These are phyloP conservation scores for Seira sanloemensis DNA, from an alignment of 2,888 invertebrate genomes.

Conservation along the genomic window DNA sequence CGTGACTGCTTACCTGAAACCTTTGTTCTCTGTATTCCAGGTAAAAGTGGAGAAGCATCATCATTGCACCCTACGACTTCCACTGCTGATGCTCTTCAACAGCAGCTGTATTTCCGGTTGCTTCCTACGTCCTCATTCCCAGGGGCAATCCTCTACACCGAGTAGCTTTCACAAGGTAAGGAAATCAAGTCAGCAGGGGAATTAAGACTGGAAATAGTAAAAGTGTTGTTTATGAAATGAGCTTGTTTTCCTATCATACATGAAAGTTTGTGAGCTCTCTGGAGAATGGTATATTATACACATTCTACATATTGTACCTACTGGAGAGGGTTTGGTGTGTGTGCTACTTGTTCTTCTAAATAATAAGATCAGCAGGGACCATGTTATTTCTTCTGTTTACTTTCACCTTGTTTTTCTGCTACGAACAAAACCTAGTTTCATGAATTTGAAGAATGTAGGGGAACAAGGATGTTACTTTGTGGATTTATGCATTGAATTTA, in stretches of 20 bases:
- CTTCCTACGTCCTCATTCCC: conserved; percentile 26
- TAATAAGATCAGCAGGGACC: conserved; percentile 36
- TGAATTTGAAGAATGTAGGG: not conserved
- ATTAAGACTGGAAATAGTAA: not conserved
- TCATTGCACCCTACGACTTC: not conserved
- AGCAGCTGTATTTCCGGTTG: conserved; percentile 50
- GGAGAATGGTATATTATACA: not conserved
- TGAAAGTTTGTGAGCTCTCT: not conserved
- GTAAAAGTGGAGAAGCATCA: not conserved
- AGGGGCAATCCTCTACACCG: conserved; percentile 35
- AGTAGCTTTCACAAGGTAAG: conserved; percentile 53
- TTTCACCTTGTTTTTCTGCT: conserved; percentile 3
- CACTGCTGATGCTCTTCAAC: conserved; percentile 16
- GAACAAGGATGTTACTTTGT: not conserved
- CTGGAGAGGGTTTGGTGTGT: no score
- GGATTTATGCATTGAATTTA: conserved; percentile 25
- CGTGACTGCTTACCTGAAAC: no score
- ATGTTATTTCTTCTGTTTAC: conserved; percentile 20
- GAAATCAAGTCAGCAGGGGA: not conserved
- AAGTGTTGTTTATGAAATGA: conserved; percentile 1
- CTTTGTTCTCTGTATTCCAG: not conserved
- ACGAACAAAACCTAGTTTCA: not conserved
- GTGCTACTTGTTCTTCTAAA: not conserved
- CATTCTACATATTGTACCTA: no score
- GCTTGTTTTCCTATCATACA: not conserved